Conservation (phyloP, 2,888 invertebrate genomes). For the Tricholauxania praeusta region DNA sequence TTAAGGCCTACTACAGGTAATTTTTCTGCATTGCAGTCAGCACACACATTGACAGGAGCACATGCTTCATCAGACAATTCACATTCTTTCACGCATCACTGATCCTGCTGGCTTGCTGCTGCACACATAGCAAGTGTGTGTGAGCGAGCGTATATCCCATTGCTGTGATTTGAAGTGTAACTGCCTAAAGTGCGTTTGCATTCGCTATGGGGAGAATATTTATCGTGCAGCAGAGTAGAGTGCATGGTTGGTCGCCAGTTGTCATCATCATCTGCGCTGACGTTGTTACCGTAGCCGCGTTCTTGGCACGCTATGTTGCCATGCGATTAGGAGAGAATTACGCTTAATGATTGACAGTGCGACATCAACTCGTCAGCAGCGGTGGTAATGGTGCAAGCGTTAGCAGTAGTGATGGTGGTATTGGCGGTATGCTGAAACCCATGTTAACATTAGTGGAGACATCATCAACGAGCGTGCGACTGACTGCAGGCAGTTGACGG, state of each 20-base stretch:
- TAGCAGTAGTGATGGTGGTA: neutral
- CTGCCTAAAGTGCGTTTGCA: conserved; percentile 22
- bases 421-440: neutral
- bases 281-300: neutral
- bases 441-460: neutral
- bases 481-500: neutral
- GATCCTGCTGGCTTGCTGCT: neutral
- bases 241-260: conserved; percentile 21
- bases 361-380: conserved; percentile 9
- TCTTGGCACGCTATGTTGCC: conserved; percentile 19
- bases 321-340: conserved; percentile 14
- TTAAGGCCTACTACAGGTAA: no score
- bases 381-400: neutral
- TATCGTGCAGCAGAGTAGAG: conserved; percentile 18
- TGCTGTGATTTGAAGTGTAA: conserved; percentile 34
- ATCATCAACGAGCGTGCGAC: conserved; percentile 12
- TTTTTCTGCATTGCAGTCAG: no score
- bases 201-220: conserved; percentile 27
- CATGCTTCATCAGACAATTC: conserved; percentile 33
- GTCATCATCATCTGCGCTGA: no score
- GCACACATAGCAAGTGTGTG: neutral
- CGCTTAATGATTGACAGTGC: conserved; percentile 24
- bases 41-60: neutral
- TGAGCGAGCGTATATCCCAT: conserved; percentile 23
- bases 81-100: conserved; percentile 26